Percentiles rank a stretch among this genome's conserved stretches.
Evolutionary conservation across 2,888 invertebrate genomes (phyloP).

Genomic region (Lithophane socia): DNA sequence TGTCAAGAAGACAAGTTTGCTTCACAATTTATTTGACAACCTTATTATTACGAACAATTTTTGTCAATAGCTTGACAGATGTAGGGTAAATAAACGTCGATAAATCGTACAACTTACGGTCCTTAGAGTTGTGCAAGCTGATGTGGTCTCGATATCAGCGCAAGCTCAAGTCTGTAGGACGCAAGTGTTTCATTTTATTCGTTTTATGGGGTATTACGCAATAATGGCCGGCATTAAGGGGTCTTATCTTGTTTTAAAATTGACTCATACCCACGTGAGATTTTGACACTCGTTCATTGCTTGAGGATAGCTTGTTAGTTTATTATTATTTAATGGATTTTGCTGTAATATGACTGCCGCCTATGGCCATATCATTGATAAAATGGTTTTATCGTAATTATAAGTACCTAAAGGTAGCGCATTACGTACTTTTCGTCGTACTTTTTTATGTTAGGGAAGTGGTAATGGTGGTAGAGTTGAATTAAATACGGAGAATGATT

Average conservation of each 20-base stretch:
- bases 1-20: conserved; percentile 21
- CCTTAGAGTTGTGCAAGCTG: conserved; percentile 60
- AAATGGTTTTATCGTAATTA: neutral
- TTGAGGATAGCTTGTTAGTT: conserved; percentile 25
- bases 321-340: conserved; percentile 14
- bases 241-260: conserved; percentile 38
- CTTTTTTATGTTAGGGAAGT: too few relatives aligned
- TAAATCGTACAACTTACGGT: conserved; percentile 45
- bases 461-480: too few relatives aligned
- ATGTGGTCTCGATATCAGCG: conserved; percentile 44
- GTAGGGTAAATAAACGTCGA: conserved; percentile 51
- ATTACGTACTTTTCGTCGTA: too few relatives aligned
- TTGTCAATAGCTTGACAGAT: conserved; percentile 43
- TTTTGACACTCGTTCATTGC: conserved; percentile 25
- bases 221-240: conserved; percentile 46
- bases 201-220: conserved; percentile 57
- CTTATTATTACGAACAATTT: conserved; percentile 21
- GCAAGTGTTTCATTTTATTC: conserved; percentile 51
- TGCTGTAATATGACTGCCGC: neutral
- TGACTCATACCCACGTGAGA: conserved; percentile 39
- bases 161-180: conserved; percentile 42
- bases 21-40: conserved; percentile 35
- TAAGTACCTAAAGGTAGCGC: too few relatives aligned
- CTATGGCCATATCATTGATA: neutral
- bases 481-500: too few relatives aligned